phyloP scores from a whole-genome alignment of 1,140 invertebrate genomes.

The Cryptotermes secundus region DNA sequence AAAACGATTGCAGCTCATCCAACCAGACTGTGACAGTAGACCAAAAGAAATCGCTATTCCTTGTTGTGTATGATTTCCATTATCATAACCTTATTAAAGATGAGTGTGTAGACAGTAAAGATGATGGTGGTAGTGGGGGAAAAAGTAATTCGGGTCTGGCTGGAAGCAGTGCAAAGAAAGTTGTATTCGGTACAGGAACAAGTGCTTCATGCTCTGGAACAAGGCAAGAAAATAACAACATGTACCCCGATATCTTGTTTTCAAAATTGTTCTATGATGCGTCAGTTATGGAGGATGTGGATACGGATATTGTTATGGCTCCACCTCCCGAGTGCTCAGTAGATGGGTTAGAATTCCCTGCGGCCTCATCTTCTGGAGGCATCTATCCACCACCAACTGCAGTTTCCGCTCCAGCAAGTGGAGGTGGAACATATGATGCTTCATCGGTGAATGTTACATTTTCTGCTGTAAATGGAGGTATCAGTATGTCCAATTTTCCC shows the following conservation, averaged over 20 bases:
- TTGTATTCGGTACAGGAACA: slow-evolving; percentile 50
- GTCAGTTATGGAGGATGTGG: slow-evolving; percentile 50
- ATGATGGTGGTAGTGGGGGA: not conserved
- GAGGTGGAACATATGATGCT: slow-evolving; percentile 14
- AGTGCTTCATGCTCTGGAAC: slow-evolving; percentile 42
- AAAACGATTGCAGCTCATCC: not conserved
- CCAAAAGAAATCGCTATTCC: slow-evolving; percentile 45
- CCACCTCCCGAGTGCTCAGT: slow-evolving; percentile 27
- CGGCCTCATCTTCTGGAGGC: not conserved
- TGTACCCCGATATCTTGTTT: slow-evolving; percentile 50
- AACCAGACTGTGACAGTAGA: not conserved
- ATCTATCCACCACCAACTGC: not conserved
- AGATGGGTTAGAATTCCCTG: slow-evolving; percentile 18
- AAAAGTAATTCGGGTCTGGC: slow-evolving; percentile 30
- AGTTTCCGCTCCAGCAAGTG: not conserved
- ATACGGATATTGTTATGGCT: slow-evolving; percentile 39
- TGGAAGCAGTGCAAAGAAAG: slow-evolving; percentile 54
- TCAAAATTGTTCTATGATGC: slow-evolving; percentile 50
- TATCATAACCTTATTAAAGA: slow-evolving; percentile 45
- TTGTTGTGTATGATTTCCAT: slow-evolving; percentile 60
- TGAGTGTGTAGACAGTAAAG: slow-evolving; percentile 19
- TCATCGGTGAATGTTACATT: not conserved
- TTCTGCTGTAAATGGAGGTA: slow-evolving; percentile 21
- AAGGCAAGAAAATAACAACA: slow-evolving; percentile 36
- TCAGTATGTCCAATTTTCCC: slow-evolving; percentile 14